Percentiles rank a stretch among this genome's conserved stretches.
Conservation (phyloP, 2,113 vertebrate genomes). For the Seriola rivoliana region DNA sequence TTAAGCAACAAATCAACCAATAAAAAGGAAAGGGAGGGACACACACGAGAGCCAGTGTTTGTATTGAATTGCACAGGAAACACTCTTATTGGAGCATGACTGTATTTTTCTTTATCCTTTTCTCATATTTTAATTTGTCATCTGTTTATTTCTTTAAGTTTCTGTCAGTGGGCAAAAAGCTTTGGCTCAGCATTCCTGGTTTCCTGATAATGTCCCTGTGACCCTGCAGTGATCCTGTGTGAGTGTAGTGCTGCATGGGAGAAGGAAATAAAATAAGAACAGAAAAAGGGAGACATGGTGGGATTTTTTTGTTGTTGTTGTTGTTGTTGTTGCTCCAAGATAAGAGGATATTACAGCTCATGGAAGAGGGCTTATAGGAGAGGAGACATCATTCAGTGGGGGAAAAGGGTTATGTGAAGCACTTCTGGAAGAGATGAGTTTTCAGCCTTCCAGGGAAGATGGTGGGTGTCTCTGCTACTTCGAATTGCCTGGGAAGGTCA, state of each 20-base stretch:
- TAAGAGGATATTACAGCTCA: conserved; percentile 62
- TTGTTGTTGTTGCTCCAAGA: conserved; percentile 38
- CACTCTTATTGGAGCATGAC: background rate
- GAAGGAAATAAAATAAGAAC: conserved; percentile 56
- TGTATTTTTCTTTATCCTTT: background rate
- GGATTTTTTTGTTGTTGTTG: background rate
- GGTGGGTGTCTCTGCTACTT: conserved; percentile 32
- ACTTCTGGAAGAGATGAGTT: conserved; percentile 62
- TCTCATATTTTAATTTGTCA: background rate
- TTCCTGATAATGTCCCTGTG: conserved; percentile 27
- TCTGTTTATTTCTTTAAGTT: background rate
- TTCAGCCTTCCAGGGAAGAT: conserved; percentile 61
- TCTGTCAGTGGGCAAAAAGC: background rate
- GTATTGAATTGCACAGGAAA: background rate
- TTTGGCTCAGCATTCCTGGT: background rate
- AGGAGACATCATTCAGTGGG: conserved; percentile 52
- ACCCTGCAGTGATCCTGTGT: conserved; percentile 44
- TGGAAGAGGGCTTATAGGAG: conserved; percentile 50
- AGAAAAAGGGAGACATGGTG: conserved; percentile 2
- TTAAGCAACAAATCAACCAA: background rate
- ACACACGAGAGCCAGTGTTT: background rate
- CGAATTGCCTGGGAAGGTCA: conserved; percentile 44
- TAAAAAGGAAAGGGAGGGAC: background rate
- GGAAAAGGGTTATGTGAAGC: conserved; percentile 42
- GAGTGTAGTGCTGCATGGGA: background rate